Evolutionary conservation across 2,797 vertebrate genomes (phyloP), one percentile per base, ranked within the genome.

Genomic region (Urophycis tenuis): DNA sequence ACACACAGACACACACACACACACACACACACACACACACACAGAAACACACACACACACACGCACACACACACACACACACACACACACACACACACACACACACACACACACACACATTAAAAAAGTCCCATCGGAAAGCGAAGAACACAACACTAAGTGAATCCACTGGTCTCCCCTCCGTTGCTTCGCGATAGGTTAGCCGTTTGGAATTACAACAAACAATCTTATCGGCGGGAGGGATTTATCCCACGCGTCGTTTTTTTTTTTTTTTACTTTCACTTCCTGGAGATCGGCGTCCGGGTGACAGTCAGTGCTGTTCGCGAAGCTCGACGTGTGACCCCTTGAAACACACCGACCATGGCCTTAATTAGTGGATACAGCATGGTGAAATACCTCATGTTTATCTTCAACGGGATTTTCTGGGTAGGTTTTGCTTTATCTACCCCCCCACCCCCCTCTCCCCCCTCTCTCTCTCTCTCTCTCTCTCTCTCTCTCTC

Each of bases 371-470:
- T 4, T 19, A 88, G 90, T 73, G 91, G 92, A 73, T 83, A 90
- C 87, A 86, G 75, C 92, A 85, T 84, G 60, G 60, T 93, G 9
- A 94, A 94, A 83, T 92, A 90, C 81, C n/a, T 90, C 6, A 85
- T 94, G 81, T 91, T 92, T 83, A 6, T 88, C 77, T 91, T 93
- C 84, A 93, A 91, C 85, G 7, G 75, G 32, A 0, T 92, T 11
- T 91, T 92, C 80, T 91, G 90, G 92, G 93, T 95, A 92, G 76
- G 93, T 92, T 74, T 34, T 19, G 15, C 60, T 79, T 45, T 10
- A 30, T 29, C 29, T n/a, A n/a, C n/a, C n/a, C n/a, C n/a, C n/a
- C n/a, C n/a, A n/a, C n/a, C n/a, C n/a, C n/a, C n/a, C n/a, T n/a
- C n/a, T n/a, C n/a, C n/a, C n/a, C 7, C 15, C 53, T 53, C 3